Evolutionary conservation across 1,140 invertebrate species (phyloP).

Genomic region (Heliconius eleuchia): DNA sequence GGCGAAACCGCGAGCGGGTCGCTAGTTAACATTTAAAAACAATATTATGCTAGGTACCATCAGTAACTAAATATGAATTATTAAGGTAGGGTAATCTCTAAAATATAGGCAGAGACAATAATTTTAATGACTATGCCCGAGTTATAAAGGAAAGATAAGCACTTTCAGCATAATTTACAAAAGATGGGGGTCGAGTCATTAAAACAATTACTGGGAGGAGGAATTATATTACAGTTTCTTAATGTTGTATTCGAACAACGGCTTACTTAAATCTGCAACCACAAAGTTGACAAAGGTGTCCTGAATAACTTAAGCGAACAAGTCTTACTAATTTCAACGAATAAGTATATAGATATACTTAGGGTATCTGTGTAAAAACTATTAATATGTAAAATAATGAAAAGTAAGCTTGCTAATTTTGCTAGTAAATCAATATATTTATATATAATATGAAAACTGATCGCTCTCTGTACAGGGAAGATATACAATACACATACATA

Average conservation of each 20-base stretch:
- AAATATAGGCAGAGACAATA: background rate
- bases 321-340: background rate
- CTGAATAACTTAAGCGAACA: conserved; percentile 1
- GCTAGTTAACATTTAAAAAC: background rate
- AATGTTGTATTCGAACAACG: background rate
- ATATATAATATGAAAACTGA: too few relatives aligned
- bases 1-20: too few relatives aligned
- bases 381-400: background rate
- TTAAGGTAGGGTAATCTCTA: background rate
- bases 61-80: background rate
- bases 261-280: conserved; percentile 1
- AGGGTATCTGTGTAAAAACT: background rate
- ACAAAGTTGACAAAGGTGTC: background rate
- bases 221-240: conserved; percentile 10
- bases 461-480: too few relatives aligned
- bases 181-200: conserved; percentile 22
- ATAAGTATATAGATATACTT: too few relatives aligned
- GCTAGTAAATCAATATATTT: too few relatives aligned
- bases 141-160: background rate
- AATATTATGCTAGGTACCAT: background rate
- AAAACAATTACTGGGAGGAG: background rate
- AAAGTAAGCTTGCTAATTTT: too few relatives aligned
- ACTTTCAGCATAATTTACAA: conserved; percentile 22
- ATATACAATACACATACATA: too few relatives aligned
- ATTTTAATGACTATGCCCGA: background rate